Percentiles rank a stretch among this genome's conserved stretches.
These are phyloP conservation scores for Pantherophis vulpinus DNA, from an alignment of 2,797 vertebrate genomes.

Conservation along the genomic window DNA sequence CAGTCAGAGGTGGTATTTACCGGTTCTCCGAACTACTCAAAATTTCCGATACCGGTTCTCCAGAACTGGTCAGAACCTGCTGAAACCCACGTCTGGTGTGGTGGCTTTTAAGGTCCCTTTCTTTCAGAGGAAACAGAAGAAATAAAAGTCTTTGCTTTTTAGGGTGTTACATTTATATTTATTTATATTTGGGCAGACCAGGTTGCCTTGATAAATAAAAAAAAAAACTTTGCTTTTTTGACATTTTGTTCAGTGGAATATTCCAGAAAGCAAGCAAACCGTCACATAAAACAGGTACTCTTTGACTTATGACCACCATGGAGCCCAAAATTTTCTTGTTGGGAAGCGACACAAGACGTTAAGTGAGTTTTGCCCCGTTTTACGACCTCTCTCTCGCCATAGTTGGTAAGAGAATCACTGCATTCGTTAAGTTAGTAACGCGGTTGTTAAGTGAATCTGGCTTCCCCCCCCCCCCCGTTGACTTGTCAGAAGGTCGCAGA, in stretches of 20 bases:
- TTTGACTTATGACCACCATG: neutral
- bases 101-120: too few relatives aligned
- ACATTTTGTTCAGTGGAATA: neutral
- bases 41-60: too few relatives aligned
- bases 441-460: neutral
- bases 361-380: neutral
- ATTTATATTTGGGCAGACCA: too few relatives aligned
- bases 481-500: neutral
- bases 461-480: too few relatives aligned
- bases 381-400: neutral
- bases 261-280: neutral
- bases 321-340: neutral
- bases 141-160: too few relatives aligned
- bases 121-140: neutral
- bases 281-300: neutral
- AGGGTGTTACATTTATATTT: too few relatives aligned
- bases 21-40: too few relatives aligned
- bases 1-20: too few relatives aligned
- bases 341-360: fast-evolving
- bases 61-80: too few relatives aligned
- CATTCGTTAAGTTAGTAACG: neutral
- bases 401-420: neutral
- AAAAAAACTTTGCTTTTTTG: too few relatives aligned
- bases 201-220: too few relatives aligned
- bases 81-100: neutral